Evolutionary conservation across 2,797 vertebrate species (phyloP), one percentile per base, ranked within the genome.

Genomic region (Microcaecilia unicolor): DNA sequence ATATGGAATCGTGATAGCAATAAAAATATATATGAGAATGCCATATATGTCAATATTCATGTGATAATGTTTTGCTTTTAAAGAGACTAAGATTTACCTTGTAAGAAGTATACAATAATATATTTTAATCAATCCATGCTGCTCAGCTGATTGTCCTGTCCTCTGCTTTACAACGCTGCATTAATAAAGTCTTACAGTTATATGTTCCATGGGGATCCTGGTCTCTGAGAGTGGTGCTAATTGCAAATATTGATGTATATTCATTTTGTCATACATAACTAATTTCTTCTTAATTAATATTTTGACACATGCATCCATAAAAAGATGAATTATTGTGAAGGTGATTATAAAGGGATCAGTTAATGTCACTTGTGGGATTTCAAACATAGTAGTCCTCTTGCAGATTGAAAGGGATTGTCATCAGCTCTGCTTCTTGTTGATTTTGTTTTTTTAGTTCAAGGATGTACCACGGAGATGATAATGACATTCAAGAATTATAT

Each of bases 251-350:
- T 2, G 12, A 2, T 17, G 0, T 11, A 9, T 23, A 2, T 1
- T 10, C 18, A 15, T 28, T 0, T 1, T 17, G 1, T 1, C 9
- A 13, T 26, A 10, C 1, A 16, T 15, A 14, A 15, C 5, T 15
- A n/a, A n/a, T n/a, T n/a, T 5, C 8, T 20, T 39, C 22, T 7
- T 24, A 11, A 20, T n/a, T 13, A 15, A 1, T 5, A 4, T 15
- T 51, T 27, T 31, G n/a, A n/a, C n/a, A 19, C 20, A 19, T 20
- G 9, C 9, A n/a, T 31, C 10, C 9, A 19, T 1, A 25, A 48
- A n/a, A 32, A 28, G 3, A 10, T 10, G 21, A 33, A n/a, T 16
- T 25, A 30, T 11, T 0, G 5, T 29, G 41, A 19, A 15, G 2
- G 4, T 26, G 49, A 13, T 8, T 22, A 10, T 28, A 11, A 24